Percentiles rank a stretch among this genome's conserved stretches.
Conservation (phyloP, 1,140 invertebrate genomes). For the Tetranychus cinnabarinus region DNA sequence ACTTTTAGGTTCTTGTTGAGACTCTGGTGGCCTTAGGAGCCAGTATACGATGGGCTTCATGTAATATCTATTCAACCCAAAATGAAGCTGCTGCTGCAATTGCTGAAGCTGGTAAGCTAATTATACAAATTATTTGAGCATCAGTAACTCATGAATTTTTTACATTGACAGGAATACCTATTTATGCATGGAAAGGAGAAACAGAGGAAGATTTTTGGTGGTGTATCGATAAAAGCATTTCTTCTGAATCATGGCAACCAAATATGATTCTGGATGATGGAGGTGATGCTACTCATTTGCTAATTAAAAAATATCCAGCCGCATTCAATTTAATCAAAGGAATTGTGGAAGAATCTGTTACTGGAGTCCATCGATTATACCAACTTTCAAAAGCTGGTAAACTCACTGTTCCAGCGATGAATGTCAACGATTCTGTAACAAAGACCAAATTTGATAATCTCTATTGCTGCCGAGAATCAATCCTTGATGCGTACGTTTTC, state of each 20-base stretch:
- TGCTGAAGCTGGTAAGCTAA: slow-evolving; percentile 43
- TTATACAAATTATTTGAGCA: not conserved
- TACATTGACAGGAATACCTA: slow-evolving; percentile 35
- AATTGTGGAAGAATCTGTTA: slow-evolving; percentile 93
- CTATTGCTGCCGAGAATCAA: slow-evolving; percentile 69
- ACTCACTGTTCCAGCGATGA: slow-evolving; percentile 91
- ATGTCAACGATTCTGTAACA: slow-evolving; percentile 93
- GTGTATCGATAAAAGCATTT: slow-evolving; percentile 86
- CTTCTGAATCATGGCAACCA: slow-evolving; percentile 80
- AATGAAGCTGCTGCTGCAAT: slow-evolving; percentile 93
- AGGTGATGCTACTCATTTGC: slow-evolving; percentile 83
- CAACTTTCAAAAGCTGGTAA: slow-evolving; percentile 84
- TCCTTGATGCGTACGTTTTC: slow-evolving; percentile 51
- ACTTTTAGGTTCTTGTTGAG: slow-evolving; percentile 49
- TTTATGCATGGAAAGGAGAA: slow-evolving; percentile 88
- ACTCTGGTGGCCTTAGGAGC: slow-evolving; percentile 71
- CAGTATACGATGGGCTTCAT: slow-evolving; percentile 65
- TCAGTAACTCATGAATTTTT: not conserved
- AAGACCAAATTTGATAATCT: slow-evolving; percentile 98
- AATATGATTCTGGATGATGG: slow-evolving; percentile 96
- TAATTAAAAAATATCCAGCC: slow-evolving; percentile 84
- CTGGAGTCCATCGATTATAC: slow-evolving; percentile 85
- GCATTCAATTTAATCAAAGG: slow-evolving; percentile 89
- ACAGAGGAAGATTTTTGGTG: slow-evolving; percentile 97
- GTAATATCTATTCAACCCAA: slow-evolving; percentile 96